Evolutionary conservation across 2,113 vertebrate genomes (phyloP), one percentile per base, ranked within the genome.

Genomic region (Bungarus multicinctus): DNA sequence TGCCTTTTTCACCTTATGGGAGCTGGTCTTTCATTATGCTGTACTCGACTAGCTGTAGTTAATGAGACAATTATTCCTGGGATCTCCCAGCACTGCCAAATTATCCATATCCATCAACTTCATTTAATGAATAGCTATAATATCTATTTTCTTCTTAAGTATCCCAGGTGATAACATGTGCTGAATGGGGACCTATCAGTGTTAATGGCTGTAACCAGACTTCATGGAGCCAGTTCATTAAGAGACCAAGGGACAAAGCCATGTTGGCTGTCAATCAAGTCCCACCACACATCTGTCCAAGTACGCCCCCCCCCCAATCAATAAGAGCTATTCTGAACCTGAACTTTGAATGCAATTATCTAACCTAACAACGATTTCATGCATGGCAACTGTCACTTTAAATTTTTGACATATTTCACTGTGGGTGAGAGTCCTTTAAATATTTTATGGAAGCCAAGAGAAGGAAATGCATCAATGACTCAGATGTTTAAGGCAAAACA

Each of bases 291-390:
- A 87, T 60, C 88, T 57, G 92, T 22, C 47, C 88, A 55, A 39
- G 45, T 89, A n/a, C n/a, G n/a, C 57, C 1, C 86, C 7, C 57
- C 22, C 22, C 94, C 87, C 89, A 81, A 95, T 97, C 94, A 92
- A 95, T 96, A 91, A 0, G 14, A 93, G 85, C 91, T 90, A 94
- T 95, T 91, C 95, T 16, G 94, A 94, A 94, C 50, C 89, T 53
- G 93, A 96, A 93, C 52, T 96, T 94, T 89, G 91, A 94, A 94
- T 45, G 93, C 88, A 95, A 95, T 97, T 96, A 97, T 91, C 93
- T 94, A 74, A 95, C 96, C 90, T 95, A 96, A 92, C 94, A 95
- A 74, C 91, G 94, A 90, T 93, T 93, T 95, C 3, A n/a, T 89
- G 53, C 69, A 14, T 55, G 94, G 88, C 92, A 91, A 89, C 85